Base-by-base conservation (phyloP, 2,888 invertebrate genomes). In the Chrysotoxum bicinctum region DNA sequence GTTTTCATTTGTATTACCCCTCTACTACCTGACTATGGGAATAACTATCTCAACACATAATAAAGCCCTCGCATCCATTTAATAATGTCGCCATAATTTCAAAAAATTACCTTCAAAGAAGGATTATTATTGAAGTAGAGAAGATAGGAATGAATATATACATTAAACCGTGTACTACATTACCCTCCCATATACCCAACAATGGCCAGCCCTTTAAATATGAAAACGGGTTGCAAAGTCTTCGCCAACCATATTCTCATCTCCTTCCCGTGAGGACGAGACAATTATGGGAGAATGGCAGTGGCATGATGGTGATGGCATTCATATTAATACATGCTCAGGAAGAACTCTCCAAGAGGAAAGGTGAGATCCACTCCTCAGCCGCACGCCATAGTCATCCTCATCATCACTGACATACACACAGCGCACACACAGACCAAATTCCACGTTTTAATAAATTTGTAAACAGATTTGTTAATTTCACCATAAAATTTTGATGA, bases 391-490 rank as follows among this genome's bases (percentile, higher is more conserved):
- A 32, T 43, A 16, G 14, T 7, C 87, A 37, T 82, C 84, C 19
- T 82, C 84, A 88, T 87, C 88, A 88, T 64, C 87, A 50, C 68
- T 21, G 43, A 58, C 30, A 66, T 30, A 48, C 19, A 56, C 66
- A 62, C 26, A 73, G 58, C 58, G 3, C 40, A 75, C 35, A 58
- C 21, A 37, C 58, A 40, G 7, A 60, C 66, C 68, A 60, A 54
- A 85, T 81, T 81, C 88, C 89, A 89, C 89, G 89, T 90, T 91
- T 91, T 91, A 91, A 91, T 91, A 91, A 91, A 91, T 91, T 91
- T 91, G 90, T 91, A 91, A 91, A 91, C 90, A 91, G 91, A 91
- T 91, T 91, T 91, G 90, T 91, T 91, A 91, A 91, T 91, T 91
- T 91, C 89, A 90, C 89, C 90, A 91, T 91, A 90, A 90, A 91